Evolutionary conservation across 2,888 invertebrate species (phyloP), one percentile per base, ranked within the genome.

Genomic region (Endomychus coccineus): DNA sequence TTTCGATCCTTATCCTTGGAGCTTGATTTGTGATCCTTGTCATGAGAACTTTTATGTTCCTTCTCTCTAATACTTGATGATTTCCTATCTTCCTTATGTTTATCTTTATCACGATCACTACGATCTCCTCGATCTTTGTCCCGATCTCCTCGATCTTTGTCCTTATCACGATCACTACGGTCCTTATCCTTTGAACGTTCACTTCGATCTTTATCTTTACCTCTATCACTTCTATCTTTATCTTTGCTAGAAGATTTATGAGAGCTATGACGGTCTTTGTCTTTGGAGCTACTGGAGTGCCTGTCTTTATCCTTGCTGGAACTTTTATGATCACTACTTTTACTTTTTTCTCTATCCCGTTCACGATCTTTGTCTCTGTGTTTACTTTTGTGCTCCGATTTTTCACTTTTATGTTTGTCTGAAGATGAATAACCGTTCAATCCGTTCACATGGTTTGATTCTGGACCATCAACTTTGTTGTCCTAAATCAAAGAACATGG

Each of bases 291-390:
- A 41, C 55, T 55, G 33, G 56, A 54, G 21, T 56, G 43, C 27
- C 57, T 59, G 48, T 55, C 55, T 34, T 52, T 54, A 34, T 75
- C 79, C 62, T 79, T 78, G 37, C 76, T 39, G 72, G 56, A 73
- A 73, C 58, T 79, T 62, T 79, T 79, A 62, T 78, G 77, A 55
- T 76, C 77, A 46, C 67, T 75, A 67, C 66, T 71, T 66, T 66
- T 75, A 64, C 59, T 56, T 62, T 71, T 71, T 34, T 59, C 46
- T 48, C 73, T 71, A 46, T 80, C 77, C 55, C 77, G 79, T 54
- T 80, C 78, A 44, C 77, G 74, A 45, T 75, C 74, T 56, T 77
- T 79, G 54, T 80, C 78, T 44, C 77, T 73, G 57, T 81, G 76
- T 55, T 78, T 79, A 55, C 80, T 80, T 56, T 76, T 78, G 46